A percentile compares a stretch with the other conserved stretches of the same genome.
Evolutionary conservation across 2,888 invertebrate genomes (phyloP).

Genomic region (Sussaba pulchella): DNA sequence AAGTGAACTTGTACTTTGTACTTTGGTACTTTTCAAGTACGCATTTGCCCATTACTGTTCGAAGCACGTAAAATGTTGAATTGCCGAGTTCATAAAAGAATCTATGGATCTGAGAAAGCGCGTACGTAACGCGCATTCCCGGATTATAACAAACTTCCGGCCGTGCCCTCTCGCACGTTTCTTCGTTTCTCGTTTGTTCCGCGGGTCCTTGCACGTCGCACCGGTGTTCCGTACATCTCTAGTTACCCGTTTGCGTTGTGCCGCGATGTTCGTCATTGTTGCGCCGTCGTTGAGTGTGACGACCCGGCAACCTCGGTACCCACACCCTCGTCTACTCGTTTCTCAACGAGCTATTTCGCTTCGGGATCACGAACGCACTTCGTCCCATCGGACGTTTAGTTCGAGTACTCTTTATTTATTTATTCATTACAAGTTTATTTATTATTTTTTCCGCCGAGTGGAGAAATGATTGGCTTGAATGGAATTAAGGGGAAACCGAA

Average conservation of each 20-base stretch:
- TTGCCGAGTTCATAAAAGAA: too few relatives aligned
- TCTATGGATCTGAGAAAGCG: too few relatives aligned
- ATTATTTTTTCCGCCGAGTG: too few relatives aligned
- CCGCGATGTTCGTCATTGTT: constrained; percentile 75
- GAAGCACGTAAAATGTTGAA: too few relatives aligned
- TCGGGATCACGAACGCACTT: not conserved
- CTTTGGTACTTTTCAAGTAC: too few relatives aligned
- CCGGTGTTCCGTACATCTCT: not conserved
- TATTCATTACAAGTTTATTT: too few relatives aligned
- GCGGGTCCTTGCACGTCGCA: not conserved
- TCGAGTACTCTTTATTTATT: too few relatives aligned
- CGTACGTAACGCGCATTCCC: constrained; percentile 66
- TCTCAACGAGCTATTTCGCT: constrained; percentile 26
- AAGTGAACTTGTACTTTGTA: too few relatives aligned
- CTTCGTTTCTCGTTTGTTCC: constrained; percentile 55
- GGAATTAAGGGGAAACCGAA: too few relatives aligned
- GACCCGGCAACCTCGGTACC: constrained; percentile 81
- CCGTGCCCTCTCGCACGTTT: constrained; percentile 58
- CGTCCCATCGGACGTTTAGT: too few relatives aligned
- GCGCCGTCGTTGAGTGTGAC: constrained; percentile 80
- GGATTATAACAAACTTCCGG: constrained; percentile 73
- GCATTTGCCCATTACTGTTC: too few relatives aligned
- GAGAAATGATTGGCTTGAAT: too few relatives aligned
- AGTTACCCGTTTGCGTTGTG: constrained; percentile 59
- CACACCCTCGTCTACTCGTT: constrained; percentile 28